Percentiles rank a stretch among this genome's conserved stretches.
These are phyloP conservation scores for Masnerella sp. DNA, from an alignment of 2,888 invertebrate species.

Conservation along the genomic window DNA sequence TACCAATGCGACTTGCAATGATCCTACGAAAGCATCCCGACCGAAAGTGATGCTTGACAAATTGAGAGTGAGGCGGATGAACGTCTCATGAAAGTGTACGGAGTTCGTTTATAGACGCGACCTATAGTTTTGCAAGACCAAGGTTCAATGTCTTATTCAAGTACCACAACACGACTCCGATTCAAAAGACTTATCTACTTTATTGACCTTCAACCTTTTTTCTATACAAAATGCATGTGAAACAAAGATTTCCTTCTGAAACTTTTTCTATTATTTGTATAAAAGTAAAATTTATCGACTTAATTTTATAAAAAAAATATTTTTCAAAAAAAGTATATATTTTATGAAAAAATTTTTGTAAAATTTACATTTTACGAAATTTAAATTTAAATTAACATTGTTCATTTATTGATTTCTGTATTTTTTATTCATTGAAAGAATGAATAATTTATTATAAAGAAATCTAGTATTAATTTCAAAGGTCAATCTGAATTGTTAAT, in stretches of 20 bases:
- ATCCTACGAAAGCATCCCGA: slow-evolving; percentile 17
- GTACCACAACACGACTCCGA: slow-evolving; percentile 7
- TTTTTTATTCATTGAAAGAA: too few relatives aligned
- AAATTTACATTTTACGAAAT: too few relatives aligned
- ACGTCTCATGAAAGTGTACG: slow-evolving; percentile 22
- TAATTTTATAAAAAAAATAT: too few relatives aligned
- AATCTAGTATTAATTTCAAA: too few relatives aligned
- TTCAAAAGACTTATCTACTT: background rate
- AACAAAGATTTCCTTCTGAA: too few relatives aligned
- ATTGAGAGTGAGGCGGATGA: slow-evolving; percentile 30
- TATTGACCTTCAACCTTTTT: background rate
- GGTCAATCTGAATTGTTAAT: background rate
- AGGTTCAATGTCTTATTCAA: slow-evolving; percentile 45
- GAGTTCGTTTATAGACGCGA: background rate
- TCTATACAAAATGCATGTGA: background rate
- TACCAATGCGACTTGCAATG: too few relatives aligned
- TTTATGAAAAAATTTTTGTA: too few relatives aligned
- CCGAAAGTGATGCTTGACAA: slow-evolving; percentile 45
- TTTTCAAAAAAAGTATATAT: too few relatives aligned
- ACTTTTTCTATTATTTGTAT: slow-evolving; percentile 4
- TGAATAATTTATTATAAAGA: too few relatives aligned
- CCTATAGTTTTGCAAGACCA: slow-evolving; percentile 36
- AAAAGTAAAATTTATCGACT: too few relatives aligned
- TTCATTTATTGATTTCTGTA: too few relatives aligned
- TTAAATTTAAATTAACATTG: too few relatives aligned